Evolutionary conservation across 1,140 invertebrate genomes (phyloP).

Genomic region (Drosophila arizonae): DNA sequence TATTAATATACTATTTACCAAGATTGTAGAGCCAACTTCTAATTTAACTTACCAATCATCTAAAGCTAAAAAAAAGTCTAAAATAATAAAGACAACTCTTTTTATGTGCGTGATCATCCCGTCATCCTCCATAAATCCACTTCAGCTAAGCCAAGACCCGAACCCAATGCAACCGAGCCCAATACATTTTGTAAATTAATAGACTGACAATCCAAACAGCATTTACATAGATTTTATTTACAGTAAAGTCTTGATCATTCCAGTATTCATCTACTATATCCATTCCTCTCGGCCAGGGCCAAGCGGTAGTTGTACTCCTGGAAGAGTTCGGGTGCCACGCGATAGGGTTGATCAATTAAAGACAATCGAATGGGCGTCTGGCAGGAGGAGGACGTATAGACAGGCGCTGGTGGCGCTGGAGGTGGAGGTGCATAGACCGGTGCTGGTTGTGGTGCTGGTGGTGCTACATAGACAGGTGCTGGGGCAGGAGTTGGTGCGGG

Average conservation of each 20-base stretch:
- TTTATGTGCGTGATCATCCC: too few relatives aligned
- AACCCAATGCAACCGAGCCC: background rate
- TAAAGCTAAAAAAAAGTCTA: too few relatives aligned
- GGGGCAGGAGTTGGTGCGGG: background rate
- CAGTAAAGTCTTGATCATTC: slow-evolving; percentile 24
- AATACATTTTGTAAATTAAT: background rate
- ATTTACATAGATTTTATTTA: slow-evolving; percentile 64
- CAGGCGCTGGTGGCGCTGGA: slow-evolving; percentile 12
- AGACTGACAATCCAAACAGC: slow-evolving; percentile 30
- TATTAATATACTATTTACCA: too few relatives aligned
- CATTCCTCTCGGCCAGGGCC: slow-evolving; percentile 38
- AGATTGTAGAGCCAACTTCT: too few relatives aligned
- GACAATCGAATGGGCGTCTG: slow-evolving; percentile 58
- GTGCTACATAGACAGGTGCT: slow-evolving; percentile 4
- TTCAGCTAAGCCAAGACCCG: too few relatives aligned
- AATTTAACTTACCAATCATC: too few relatives aligned
- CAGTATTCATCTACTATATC: slow-evolving; percentile 34
- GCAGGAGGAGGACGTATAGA: slow-evolving; percentile 43
- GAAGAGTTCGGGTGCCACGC: slow-evolving; percentile 73
- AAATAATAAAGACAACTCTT: too few relatives aligned
- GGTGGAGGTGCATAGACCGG: background rate
- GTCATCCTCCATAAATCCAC: too few relatives aligned
- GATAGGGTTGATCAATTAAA: slow-evolving; percentile 65
- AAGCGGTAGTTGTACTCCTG: slow-evolving; percentile 67
- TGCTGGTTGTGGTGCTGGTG: background rate